Evolutionary conservation across 37 sponge, comb jelly and placozoan species (phyloP), one percentile per base, ranked within the genome.

Genomic region (Bolinopsis microptera): DNA sequence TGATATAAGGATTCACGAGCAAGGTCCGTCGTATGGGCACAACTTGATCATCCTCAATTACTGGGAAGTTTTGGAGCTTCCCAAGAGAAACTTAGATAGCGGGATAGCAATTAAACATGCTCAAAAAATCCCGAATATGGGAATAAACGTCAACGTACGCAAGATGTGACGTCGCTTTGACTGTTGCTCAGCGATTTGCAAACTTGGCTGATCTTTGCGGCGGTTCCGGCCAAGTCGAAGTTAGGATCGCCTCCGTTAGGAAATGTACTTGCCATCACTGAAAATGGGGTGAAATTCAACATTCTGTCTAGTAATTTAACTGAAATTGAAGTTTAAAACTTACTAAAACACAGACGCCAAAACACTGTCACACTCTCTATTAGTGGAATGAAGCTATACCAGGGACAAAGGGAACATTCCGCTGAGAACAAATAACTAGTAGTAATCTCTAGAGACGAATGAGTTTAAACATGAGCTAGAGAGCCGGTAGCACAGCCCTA

Each of bases 231-330:
- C 90, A 86, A 23, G 48, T 86, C 90, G 31, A 86, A 86, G 35
- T 86, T 86, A 40, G 90, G 38, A 34, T 86, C 35, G 0, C 90
- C 90, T 3, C 90, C 90, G 61, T 86, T 86, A 0, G 90, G 90
- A 41, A 41, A 86, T 24, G 90, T 86, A 39, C 90, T 86, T 16
- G 90, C 90, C 90, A 86, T 86, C 48, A 86, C 90, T 86, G 90
- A 86, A 86, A 86, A 1, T 30, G 5, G 26, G 75, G 75, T n/a
- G 75, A 28, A 28, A n/a, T n/a, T n/a, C n/a, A n/a, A n/a, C n/a
- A n/a, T n/a, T n/a, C n/a, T n/a, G n/a, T n/a, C n/a, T n/a, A n/a
- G n/a, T n/a, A n/a, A n/a, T n/a, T n/a, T n/a, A n/a, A n/a, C n/a
- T n/a, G n/a, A n/a, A n/a, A n/a, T n/a, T n/a, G n/a, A n/a, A n/a